Evolutionary conservation across 2,888 invertebrate species (phyloP).

Genomic region (Oligia strigilis): DNA sequence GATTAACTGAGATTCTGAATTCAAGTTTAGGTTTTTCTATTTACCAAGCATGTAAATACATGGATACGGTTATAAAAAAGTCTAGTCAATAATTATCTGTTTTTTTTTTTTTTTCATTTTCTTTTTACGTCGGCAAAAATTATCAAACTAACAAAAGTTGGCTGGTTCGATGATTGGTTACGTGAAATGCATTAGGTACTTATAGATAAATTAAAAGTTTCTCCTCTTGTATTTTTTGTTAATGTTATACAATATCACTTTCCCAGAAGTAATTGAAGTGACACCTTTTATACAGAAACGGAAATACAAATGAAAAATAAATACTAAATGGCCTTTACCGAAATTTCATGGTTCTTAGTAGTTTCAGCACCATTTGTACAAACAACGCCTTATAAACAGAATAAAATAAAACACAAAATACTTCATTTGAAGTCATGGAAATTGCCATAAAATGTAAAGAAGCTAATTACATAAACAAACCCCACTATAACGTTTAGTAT

Average conservation of each 20-base stretch:
- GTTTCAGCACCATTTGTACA: not conserved
- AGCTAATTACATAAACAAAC: not conserved
- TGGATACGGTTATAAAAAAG: not conserved
- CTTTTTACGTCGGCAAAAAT: not conserved
- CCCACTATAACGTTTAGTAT: not conserved
- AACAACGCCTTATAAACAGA: not conserved
- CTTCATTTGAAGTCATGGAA: not conserved
- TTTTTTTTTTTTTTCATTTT: not conserved
- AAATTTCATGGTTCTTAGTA: not conserved
- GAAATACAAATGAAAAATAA: not conserved
- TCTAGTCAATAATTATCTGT: not conserved
- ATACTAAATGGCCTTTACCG: not conserved
- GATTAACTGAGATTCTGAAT: no score
- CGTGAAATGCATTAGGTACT: not conserved
- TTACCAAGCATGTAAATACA: no score
- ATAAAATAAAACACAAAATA: not conserved
- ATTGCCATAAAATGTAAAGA: not conserved
- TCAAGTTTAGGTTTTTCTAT: not conserved
- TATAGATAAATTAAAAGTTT: not conserved
- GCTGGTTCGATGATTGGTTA: not conserved
- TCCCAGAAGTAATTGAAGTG: constrained; percentile 23
- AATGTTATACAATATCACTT: constrained; percentile 10
- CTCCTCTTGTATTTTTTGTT: not conserved
- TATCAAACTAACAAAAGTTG: not conserved
- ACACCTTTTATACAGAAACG: not conserved